These are phyloP conservation scores for Limenitis camilla DNA, from an alignment of 2,888 invertebrate species.

Conservation along the genomic window DNA sequence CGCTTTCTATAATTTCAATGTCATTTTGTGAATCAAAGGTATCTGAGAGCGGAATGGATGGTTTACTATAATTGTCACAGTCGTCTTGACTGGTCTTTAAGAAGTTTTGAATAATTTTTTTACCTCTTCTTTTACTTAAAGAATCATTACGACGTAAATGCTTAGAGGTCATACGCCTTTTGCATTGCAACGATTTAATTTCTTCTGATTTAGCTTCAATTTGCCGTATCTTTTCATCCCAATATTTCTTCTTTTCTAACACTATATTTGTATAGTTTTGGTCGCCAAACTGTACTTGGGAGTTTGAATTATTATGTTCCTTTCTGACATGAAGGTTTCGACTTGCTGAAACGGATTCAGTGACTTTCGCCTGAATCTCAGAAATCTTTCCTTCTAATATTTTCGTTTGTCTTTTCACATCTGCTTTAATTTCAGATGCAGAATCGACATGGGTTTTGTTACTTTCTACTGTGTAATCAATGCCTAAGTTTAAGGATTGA, in stretches of 20 bases:
- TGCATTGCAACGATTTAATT: constrained; percentile 43
- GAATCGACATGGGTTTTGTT: constrained; percentile 59
- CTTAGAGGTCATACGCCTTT: constrained; percentile 45
- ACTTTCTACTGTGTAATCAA: constrained; percentile 34
- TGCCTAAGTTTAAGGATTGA: constrained; percentile 25
- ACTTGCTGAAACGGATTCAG: constrained; percentile 73
- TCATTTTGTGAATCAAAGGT: not conserved
- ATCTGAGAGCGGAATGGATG: not conserved
- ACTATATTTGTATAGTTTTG: constrained; percentile 50
- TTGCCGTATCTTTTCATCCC: constrained; percentile 66
- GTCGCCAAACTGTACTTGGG: constrained; percentile 48
- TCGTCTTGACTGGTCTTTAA: constrained; percentile 36
- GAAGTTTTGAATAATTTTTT: constrained; percentile 58
- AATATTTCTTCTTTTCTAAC: constrained; percentile 64
- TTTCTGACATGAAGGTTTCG: constrained; percentile 50
- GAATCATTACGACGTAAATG: constrained; percentile 59
- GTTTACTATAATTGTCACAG: constrained; percentile 6
- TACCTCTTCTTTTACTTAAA: constrained; percentile 58
- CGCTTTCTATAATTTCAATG: constrained; percentile 8
- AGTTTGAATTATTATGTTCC: constrained; percentile 26
- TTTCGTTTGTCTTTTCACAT: constrained; percentile 66
- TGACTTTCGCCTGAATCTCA: constrained; percentile 70
- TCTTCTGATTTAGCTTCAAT: constrained; percentile 60
- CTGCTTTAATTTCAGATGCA: constrained; percentile 63
- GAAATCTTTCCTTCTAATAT: constrained; percentile 65